Base-by-base conservation (phyloP, 2,113 vertebrate species). In the Oplegnathus fasciatus region DNA sequence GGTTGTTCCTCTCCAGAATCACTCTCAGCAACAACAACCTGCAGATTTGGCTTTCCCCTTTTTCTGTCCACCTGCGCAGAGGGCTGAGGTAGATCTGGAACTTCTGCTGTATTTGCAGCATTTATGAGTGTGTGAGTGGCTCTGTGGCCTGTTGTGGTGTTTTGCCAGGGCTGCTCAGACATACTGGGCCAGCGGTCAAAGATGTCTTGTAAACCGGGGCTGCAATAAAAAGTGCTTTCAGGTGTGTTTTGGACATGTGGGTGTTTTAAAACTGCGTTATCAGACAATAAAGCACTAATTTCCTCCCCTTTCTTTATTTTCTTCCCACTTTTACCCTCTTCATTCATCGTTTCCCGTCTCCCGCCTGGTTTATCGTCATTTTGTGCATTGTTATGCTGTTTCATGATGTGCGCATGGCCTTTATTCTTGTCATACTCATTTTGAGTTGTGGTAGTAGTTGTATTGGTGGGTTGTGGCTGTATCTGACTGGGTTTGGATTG, bases 181-280 rank as follows among this genome's bases (percentile, higher is more conserved):
- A 96, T 95, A 82, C 94, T 97, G 8, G 96, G 93, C 93, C 96
- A 97, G 65, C 95, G 95, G 81, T 99, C 98, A 89, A 99, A 96
- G 57, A 97, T 90, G 26, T 96, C 97, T 80, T 97, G 96, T 82
- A 99, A 87, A 86, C 95, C 97, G 68, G 97, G 97, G 88, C 97
- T 99, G 91, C 98, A 94, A 13, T 95, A 89, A 94, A 97, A 93
- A 0, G 91, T 94, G 65, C 32, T 80, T 40, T 84, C 62, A 28
- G 77, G 40, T 26, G 64, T 40, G 20, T 65, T 78, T 61, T 83
- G 76, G 48, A 80, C 32, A 54, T 65, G 57, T 6, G 42, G 20
- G 9, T 65, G 22, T 84, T 80, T 85, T 34, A 75, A 85, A 66
- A 71, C 37, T 6, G 32, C 54, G 37, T 88, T 54, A 58, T 90